A percentile compares a stretch with the other conserved stretches of the same genome.
Evolutionary conservation across 2,888 invertebrate genomes (phyloP).

Genomic region (Agrilus cyanescens): DNA sequence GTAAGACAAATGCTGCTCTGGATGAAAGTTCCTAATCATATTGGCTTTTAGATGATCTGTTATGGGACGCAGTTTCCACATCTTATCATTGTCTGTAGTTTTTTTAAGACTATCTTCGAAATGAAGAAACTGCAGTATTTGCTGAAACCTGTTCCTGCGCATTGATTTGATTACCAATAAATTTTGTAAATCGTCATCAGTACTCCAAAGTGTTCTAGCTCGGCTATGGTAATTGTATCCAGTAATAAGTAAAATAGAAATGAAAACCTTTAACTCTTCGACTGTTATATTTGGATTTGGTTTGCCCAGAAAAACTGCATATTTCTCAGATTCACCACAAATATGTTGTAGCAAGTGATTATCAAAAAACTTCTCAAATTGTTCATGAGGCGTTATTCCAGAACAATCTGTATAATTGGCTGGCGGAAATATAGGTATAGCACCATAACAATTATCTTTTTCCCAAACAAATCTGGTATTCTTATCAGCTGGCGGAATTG

Average conservation of each 20-base stretch:
- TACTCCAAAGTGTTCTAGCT: slow-evolving; percentile 13
- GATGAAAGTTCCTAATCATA: neutral
- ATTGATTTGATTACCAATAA: slow-evolving; percentile 12
- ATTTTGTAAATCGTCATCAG: slow-evolving; percentile 8
- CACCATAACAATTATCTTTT: no score
- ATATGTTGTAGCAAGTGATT: no score
- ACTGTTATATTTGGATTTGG: no score
- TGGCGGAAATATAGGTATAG: no score
- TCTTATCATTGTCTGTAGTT: slow-evolving; percentile 10
- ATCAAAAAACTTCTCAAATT: no score
- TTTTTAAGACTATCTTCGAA: slow-evolving; percentile 12
- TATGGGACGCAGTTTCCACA: slow-evolving; percentile 12
- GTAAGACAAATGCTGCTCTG: no score
- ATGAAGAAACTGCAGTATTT: slow-evolving; percentile 12
- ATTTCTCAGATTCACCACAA: no score
- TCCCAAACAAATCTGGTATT: no score
- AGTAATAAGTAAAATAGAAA: slow-evolving; percentile 13
- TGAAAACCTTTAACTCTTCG: slow-evolving; percentile 12
- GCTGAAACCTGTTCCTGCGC: slow-evolving; percentile 13
- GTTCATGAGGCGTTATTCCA: no score
- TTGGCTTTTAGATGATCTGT: slow-evolving; percentile 7
- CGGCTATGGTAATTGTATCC: slow-evolving; percentile 13
- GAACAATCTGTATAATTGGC: no score
- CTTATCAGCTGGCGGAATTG: no score
- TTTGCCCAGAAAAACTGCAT: no score